Evolutionary conservation across 1,140 invertebrate genomes (phyloP).

Genomic region (Teleogryllus occipitalis): DNA sequence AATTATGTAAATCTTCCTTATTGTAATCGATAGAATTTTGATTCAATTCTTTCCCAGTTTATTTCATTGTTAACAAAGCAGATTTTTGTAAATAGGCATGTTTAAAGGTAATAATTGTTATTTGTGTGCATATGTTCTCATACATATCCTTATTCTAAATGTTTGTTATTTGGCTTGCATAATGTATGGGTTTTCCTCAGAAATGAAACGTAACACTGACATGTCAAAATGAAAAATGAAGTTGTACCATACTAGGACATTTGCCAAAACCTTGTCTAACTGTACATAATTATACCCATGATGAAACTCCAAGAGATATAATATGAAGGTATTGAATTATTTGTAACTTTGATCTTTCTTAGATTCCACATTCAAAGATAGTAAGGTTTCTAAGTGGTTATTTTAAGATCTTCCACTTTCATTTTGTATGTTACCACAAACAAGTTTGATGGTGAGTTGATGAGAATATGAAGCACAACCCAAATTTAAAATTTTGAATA

Average conservation of each 20-base stretch:
- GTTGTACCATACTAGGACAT: neutral
- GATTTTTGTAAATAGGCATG: constrained; percentile 1
- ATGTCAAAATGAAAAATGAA: neutral
- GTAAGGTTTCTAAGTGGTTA: neutral
- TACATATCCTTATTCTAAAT: neutral
- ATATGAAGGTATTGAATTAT: neutral
- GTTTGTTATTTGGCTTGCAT: neutral
- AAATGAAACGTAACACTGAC: neutral
- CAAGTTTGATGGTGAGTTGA: neutral
- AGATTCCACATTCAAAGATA: no score
- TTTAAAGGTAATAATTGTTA: neutral
- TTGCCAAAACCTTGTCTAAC: neutral
- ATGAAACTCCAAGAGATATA: neutral
- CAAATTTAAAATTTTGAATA: neutral
- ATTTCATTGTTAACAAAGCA: neutral
- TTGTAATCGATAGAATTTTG: no score
- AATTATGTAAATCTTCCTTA: no score
- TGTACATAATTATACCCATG: neutral
- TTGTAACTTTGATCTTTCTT: neutral
- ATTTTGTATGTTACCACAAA: neutral
- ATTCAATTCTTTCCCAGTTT: no score
- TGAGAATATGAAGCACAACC: neutral
- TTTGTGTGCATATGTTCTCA: neutral
- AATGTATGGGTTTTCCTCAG: neutral
- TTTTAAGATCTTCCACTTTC: neutral